These are phyloP conservation scores for Drosophila recens DNA, from an alignment of 2,888 invertebrate genomes.

Conservation along the genomic window DNA sequence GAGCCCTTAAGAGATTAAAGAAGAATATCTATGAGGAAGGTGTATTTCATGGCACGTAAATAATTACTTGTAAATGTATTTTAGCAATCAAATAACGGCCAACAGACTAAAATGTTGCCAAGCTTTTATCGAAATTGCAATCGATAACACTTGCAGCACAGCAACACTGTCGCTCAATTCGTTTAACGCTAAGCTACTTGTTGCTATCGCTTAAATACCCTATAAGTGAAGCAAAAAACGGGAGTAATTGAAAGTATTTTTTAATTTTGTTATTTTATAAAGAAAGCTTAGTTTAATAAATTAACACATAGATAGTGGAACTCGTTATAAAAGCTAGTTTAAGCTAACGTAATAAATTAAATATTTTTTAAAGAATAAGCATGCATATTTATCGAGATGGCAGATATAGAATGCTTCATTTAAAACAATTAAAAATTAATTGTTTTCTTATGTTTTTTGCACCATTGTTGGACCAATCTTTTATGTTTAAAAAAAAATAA, in stretches of 20 bases:
- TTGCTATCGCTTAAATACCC: constrained; percentile 23
- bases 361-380: no score
- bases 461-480: no score
- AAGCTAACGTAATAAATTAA: no score
- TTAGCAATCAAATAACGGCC: constrained; percentile 1
- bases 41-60: background rate
- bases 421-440: no score
- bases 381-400: no score
- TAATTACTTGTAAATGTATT: background rate
- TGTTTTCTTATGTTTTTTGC: no score
- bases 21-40: background rate
- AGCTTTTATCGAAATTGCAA: constrained; percentile 6
- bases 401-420: no score
- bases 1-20: background rate
- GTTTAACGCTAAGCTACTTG: constrained; percentile 8
- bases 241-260: background rate
- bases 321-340: no score
- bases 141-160: constrained; percentile 22
- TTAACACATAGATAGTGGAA: no score
- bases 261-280: no score
- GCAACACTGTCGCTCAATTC: constrained; percentile 33
- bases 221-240: background rate
- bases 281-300: no score
- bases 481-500: no score
- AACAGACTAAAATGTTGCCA: background rate